phyloP scores from a whole-genome alignment of 2,113 vertebrate genomes.

The Notothenia rossii region DNA sequence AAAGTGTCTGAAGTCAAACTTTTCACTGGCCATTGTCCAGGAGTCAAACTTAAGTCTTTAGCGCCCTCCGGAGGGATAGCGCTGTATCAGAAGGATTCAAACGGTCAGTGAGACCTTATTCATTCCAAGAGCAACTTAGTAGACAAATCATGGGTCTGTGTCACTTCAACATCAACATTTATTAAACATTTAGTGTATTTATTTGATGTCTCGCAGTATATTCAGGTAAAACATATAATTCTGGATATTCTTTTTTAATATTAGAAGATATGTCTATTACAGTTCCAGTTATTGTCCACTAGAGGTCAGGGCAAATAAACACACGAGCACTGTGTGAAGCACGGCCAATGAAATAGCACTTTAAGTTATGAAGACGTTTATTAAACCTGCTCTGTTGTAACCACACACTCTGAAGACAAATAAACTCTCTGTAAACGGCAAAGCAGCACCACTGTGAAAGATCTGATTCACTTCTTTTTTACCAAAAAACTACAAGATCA shows the following conservation, averaged over 20 bases:
- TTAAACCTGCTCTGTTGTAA: neutral
- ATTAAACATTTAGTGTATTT: neutral
- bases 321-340: neutral
- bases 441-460: neutral
- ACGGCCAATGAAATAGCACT: conserved; percentile 15
- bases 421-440: neutral
- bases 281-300: conserved; percentile 48
- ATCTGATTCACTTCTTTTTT: neutral
- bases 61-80: conserved; percentile 59
- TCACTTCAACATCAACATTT: neutral
- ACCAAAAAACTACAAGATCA: neutral
- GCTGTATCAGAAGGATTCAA: neutral
- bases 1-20: neutral
- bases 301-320: conserved; percentile 67
- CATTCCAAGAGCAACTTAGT: neutral
- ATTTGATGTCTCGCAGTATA: neutral
- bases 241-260: neutral
- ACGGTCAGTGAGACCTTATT: neutral
- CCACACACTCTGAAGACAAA: neutral
- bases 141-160: neutral
- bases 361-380: conserved; percentile 2
- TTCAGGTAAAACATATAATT: neutral
- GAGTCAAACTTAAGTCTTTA: conserved; percentile 19
- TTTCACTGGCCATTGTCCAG: neutral
- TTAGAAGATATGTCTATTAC: neutral